A percentile compares a stretch with the other conserved stretches of the same genome.
Evolutionary conservation across 2,113 vertebrate genomes (phyloP).

Genomic region (Tachysurus vachellii): DNA sequence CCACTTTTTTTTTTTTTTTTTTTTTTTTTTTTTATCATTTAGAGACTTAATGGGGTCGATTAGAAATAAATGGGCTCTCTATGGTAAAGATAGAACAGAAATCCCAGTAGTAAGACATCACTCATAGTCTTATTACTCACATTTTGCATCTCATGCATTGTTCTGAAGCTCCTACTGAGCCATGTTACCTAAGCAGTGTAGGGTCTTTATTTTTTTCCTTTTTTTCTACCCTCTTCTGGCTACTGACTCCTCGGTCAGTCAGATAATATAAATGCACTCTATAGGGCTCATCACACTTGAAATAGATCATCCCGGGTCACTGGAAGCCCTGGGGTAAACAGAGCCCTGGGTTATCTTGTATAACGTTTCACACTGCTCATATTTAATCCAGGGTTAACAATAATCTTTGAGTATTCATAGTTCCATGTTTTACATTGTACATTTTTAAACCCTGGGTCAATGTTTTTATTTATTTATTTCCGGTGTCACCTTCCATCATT

Average conservation of each 20-base stretch:
- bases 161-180: slow-evolving; percentile 30
- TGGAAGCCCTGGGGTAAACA: too few species aligned
- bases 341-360: too few species aligned
- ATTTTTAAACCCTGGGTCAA: too few species aligned
- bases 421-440: too few species aligned
- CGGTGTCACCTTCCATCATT: too few species aligned
- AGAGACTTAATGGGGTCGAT: slow-evolving; percentile 69
- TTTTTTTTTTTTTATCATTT: slow-evolving; percentile 59
- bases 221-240: background rate
- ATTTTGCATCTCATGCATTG: background rate
- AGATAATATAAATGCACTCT: background rate
- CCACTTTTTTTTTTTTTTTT: slow-evolving; percentile 57
- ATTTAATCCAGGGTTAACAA: too few species aligned
- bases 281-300: background rate
- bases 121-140: slow-evolving; percentile 46
- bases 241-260: background rate
- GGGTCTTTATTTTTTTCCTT: background rate
- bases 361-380: too few species aligned
- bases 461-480: too few species aligned
- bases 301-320: too few species aligned
- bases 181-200: slow-evolving; percentile 29
- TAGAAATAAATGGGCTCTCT: slow-evolving; percentile 68
- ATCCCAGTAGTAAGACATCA: slow-evolving; percentile 54
- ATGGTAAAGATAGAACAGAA: slow-evolving; percentile 61
- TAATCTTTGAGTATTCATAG: too few species aligned